Conservation (phyloP, 2,797 vertebrate genomes). For the Pelodytes ibericus region DNA sequence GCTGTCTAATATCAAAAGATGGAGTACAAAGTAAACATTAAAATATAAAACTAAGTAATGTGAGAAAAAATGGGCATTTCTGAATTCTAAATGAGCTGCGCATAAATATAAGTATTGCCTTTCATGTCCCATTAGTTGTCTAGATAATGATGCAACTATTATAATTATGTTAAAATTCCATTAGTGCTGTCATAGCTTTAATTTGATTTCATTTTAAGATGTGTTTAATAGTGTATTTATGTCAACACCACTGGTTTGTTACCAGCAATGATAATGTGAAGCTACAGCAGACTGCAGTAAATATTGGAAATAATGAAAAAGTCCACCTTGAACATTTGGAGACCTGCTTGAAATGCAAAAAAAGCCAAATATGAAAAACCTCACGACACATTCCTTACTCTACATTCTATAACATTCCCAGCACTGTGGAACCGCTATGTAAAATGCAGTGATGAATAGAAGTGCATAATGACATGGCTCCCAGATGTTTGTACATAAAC, state of each 20-base stretch:
- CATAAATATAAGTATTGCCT: not conserved
- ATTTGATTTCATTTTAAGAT: conserved; percentile 23
- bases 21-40: not conserved
- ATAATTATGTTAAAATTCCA: conserved; percentile 2
- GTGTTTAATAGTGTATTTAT: conserved; percentile 43
- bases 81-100: not conserved
- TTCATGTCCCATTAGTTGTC: not conserved
- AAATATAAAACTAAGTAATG: not conserved
- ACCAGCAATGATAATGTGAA: conserved; percentile 16
- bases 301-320: no score
- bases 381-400: no score
- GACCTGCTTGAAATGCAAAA: no score
- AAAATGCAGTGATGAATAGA: no score
- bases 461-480: no score
- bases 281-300: conserved; percentile 1
- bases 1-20: not conserved
- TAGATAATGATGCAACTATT: not conserved
- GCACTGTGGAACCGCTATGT: no score
- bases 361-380: no score
- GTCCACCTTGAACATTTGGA: no score
- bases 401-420: no score
- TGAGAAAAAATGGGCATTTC: not conserved
- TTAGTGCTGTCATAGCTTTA: not conserved
- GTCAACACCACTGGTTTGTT: conserved; percentile 34
- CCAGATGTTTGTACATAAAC: no score